Evolutionary conservation across 2,113 vertebrate species (phyloP), one percentile per base, ranked within the genome.

Genomic region (Eidolon helvum): DNA sequence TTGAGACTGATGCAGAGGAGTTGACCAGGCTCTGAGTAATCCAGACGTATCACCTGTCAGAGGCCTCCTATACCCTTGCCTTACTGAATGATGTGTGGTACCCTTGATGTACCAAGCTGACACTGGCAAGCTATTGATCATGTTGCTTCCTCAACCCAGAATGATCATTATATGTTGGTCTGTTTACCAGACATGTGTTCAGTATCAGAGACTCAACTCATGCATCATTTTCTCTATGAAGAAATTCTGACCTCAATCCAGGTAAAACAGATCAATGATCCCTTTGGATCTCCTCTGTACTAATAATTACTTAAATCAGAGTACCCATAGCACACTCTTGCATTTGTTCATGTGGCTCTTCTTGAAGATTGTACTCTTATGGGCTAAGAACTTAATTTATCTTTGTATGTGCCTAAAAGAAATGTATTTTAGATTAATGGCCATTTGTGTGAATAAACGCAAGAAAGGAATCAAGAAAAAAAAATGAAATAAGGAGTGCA

Each of bases 371-470:
- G 43, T 75, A 68, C 95, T 78, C 38, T 75, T 50, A 35, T 38
- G 21, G 26, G 12, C 28, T 71, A 57, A 85, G 57, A 59, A 77
- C 2, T 38, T 48, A 91, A 80, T 95, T 91, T 50, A 93, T 91
- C 86, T 94, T 71, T 95, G 86, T 77, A 66, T 71, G 11, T 69
- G 40, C n/a, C 43, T 59, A 38, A 50, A 50, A 91, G 74, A 92
- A 71, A 53, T 24, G 4, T 53, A 65, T 87, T 95, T 90, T 80
- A 80, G 74, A 94, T 88, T 80, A 63, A 63, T 84, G 71, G 12
- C 3, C 22, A 91, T 43, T 90, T 35, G 22, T 30, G 30, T 85
- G 63, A 95, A 88, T 71, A 63, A 80, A 88, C 28, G 35, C 1
- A 50, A 26, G 22, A 85, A 87, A 72, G 3, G 18, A 30, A 35